phyloP scores from a whole-genome alignment of 2,113 vertebrate genomes.

The Falco punctatus region DNA sequence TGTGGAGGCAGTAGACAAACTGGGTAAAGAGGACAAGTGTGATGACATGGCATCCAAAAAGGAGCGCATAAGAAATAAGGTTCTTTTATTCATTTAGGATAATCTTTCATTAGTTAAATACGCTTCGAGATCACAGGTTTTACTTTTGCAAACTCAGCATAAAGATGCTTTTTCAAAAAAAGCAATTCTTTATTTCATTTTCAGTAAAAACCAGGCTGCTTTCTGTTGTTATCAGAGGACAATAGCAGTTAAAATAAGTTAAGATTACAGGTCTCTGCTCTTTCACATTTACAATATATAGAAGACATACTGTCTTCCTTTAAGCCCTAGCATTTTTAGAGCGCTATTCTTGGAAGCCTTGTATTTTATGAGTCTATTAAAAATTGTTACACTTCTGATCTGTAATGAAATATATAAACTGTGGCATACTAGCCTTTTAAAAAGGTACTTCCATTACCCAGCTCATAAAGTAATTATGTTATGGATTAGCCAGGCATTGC shows the following conservation, averaged over 20 bases:
- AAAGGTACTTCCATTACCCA: neutral
- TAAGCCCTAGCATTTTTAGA: neutral
- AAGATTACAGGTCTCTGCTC: neutral
- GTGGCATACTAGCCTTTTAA: neutral
- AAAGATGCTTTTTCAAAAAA: neutral
- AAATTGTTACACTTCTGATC: neutral
- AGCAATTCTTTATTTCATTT: neutral
- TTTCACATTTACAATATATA: neutral
- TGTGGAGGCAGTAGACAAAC: conserved; percentile 83
- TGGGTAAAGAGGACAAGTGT: conserved; percentile 86
- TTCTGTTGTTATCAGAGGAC: neutral
- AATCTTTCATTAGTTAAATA: conserved; percentile 62
- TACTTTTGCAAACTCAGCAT: conserved; percentile 31
- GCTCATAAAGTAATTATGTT: neutral
- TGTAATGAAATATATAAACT: neutral
- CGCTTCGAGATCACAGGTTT: conserved; percentile 14
- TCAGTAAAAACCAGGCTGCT: neutral
- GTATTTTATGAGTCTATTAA: neutral
- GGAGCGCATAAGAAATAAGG: conserved; percentile 92
- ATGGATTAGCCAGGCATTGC: neutral
- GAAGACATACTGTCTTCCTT: neutral
- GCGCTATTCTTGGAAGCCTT: neutral
- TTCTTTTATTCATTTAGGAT: conserved; percentile 76
- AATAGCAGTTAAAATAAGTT: neutral
- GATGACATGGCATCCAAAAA: conserved; percentile 86